These are phyloP conservation scores for Eupeodes corollae DNA, from an alignment of 1,140 invertebrate species.

Conservation along the genomic window DNA sequence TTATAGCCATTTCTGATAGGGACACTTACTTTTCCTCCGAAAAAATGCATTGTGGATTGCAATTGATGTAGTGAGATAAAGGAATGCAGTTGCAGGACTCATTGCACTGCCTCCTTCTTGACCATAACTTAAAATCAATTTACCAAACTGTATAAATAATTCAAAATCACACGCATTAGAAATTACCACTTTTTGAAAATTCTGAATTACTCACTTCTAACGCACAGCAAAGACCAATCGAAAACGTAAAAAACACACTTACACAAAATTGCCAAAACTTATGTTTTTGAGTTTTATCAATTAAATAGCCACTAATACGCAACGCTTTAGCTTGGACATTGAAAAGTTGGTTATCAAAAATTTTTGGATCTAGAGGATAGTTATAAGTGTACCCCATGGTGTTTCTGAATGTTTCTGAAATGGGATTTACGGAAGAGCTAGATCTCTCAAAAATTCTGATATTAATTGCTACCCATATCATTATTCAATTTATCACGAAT, in stretches of 20 bases:
- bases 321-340: conserved; percentile 15
- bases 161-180: too few species aligned
- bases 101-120: conserved; percentile 17
- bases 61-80: conserved; percentile 22
- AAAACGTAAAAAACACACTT: conserved; percentile 22
- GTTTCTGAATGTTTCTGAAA: too few species aligned
- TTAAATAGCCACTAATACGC: conserved; percentile 23
- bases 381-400: conserved; percentile 5
- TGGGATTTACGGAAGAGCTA: too few species aligned
- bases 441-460: too few species aligned
- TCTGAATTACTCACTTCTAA: conserved; percentile 8
- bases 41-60: conserved; percentile 20
- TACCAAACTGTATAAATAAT: too few species aligned
- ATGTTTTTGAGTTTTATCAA: conserved; percentile 10
- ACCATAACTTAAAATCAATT: too few species aligned
- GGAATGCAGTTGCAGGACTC: conserved; percentile 25
- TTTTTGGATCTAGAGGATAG: conserved; percentile 2
- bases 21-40: conserved; percentile 19
- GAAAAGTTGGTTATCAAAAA: conserved; percentile 15
- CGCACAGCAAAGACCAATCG: conserved; percentile 22
- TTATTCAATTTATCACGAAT: too few species aligned
- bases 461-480: too few species aligned
- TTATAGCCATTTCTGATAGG: too few species aligned
- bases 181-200: too few species aligned
- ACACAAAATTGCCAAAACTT: conserved; percentile 13